Conservation (phyloP, 2,113 vertebrate species). For the Paramisgurnus dabryanus region DNA sequence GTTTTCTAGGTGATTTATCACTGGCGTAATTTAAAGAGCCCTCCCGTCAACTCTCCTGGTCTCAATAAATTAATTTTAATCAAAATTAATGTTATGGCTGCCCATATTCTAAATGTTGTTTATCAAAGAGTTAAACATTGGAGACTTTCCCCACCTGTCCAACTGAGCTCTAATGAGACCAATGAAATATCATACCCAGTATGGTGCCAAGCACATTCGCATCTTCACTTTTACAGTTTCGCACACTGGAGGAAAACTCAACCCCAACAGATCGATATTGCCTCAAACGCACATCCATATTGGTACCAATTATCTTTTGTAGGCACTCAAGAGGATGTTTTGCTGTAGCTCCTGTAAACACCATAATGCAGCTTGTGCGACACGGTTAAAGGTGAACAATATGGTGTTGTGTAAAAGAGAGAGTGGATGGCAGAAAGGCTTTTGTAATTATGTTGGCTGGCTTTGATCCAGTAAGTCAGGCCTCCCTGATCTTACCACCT, state of each 20-base stretch:
- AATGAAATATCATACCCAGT: slow-evolving; percentile 68
- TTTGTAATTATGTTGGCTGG: slow-evolving; percentile 72
- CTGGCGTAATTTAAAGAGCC: too few species aligned
- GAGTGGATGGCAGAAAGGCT: slow-evolving; percentile 44
- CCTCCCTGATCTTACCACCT: slow-evolving; percentile 68
- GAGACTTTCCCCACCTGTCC: slow-evolving; percentile 62
- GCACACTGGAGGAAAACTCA: slow-evolving; percentile 34
- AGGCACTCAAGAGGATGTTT: slow-evolving; percentile 20
- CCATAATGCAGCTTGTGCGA: slow-evolving; percentile 5
- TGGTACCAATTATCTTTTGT: slow-evolving; percentile 34
- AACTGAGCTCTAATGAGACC: slow-evolving; percentile 70
- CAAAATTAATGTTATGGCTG: too few species aligned
- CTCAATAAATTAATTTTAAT: too few species aligned
- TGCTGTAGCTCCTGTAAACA: slow-evolving; percentile 6
- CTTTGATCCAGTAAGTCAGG: slow-evolving; percentile 70
- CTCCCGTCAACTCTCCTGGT: too few species aligned
- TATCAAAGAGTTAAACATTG: slow-evolving; percentile 51
- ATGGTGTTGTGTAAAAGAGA: slow-evolving; percentile 57
- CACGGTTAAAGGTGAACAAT: slow-evolving; percentile 40
- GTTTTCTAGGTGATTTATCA: too few species aligned
- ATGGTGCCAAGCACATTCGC: slow-evolving; percentile 38
- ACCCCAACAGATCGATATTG: slow-evolving; percentile 47
- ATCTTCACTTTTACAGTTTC: slow-evolving; percentile 22
- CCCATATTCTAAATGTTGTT: not conserved
- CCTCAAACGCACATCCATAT: slow-evolving; percentile 32